Base-by-base conservation (phyloP, 1,140 invertebrate species). In the Pseudomyrmex dendroicus region DNA sequence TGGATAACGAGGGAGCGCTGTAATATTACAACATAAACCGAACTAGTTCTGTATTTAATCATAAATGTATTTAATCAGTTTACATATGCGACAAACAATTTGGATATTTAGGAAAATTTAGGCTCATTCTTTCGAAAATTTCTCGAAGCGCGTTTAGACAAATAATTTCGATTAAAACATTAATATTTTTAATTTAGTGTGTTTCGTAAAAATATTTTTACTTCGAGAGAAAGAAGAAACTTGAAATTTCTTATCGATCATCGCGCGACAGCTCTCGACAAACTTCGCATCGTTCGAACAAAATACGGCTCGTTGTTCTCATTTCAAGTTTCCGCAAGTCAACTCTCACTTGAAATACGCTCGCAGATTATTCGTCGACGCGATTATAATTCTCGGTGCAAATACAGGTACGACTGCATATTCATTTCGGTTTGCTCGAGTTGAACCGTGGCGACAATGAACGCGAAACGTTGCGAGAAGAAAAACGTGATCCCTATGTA, bases 391-490 rank as follows among this genome's bases (percentile, higher is more conserved):
- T 15, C 22, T n/a, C 20, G 17, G 59, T 25, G 70, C 57, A 72
- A 84, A 82, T 82, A 67, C 17, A 67, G 44, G 54, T 46, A 56
- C 46, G 59, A 13, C 59, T 88, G 83, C 83, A 88, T 88, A 88
- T 88, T 88, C 86, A 88, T 87, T 80, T 77, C 2, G 63, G 22
- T 78, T 66, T 54, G 22, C 20, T 46, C 48, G 7, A 22, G n/a
- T 73, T 25, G 52, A 48, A 78, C 48, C 46, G 56, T 52, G 10
- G 25, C n/a, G 62, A 56, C 25, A n/a, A 72, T 44, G 35, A 10
- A 67, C 2, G 15, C n/a, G 57, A 8, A 15, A 44, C 13, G 22
- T 54, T 46, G 61, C 12, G 7, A 22, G 17, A 22, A 46, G 15
- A 84, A 85, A 77, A 77, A 84, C 12, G 15, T 52, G 20, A 72